A percentile compares a stretch with the other conserved stretches of the same genome.
Evolutionary conservation across 2,888 invertebrate species (phyloP).

Genomic region (Petrolisthes cinctipes): DNA sequence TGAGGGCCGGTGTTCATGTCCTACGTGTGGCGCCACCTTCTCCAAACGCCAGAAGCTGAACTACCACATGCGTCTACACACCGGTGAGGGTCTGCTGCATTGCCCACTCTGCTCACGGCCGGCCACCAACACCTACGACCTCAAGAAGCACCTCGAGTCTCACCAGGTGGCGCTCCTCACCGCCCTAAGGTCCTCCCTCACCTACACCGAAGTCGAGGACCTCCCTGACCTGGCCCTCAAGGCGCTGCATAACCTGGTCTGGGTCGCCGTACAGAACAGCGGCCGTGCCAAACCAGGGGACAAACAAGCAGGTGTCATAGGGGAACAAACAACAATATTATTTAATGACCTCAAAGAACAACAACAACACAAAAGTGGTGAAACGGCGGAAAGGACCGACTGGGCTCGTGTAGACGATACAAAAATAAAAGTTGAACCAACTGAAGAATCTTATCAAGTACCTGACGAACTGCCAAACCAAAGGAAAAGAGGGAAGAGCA

Average conservation of each 20-base stretch:
- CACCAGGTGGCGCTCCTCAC: slow-evolving; percentile 42
- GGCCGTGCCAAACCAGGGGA: not conserved
- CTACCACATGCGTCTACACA: slow-evolving; percentile 75
- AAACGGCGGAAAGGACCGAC: not conserved
- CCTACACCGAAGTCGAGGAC: not conserved
- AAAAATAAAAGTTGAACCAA: too few species aligned
- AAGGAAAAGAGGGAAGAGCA: too few species aligned
- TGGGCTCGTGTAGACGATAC: not conserved
- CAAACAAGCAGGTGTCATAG: not conserved
- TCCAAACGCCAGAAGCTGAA: slow-evolving; percentile 74
- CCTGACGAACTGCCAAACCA: too few species aligned
- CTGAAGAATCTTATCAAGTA: too few species aligned
- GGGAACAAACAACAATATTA: not conserved
- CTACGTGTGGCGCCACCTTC: slow-evolving; percentile 75
- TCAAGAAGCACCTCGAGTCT: slow-evolving; percentile 58
- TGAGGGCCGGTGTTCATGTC: slow-evolving; percentile 72
- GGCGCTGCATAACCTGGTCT: slow-evolving; percentile 30
- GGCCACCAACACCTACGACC: slow-evolving; percentile 57
- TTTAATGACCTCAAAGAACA: not conserved
- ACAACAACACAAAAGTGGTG: not conserved
- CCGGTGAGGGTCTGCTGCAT: slow-evolving; percentile 73
- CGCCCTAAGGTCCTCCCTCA: slow-evolving; percentile 19
- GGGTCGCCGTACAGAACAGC: slow-evolving; percentile 1
- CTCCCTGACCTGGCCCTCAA: slow-evolving; percentile 20
- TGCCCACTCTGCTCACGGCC: slow-evolving; percentile 68